Conservation (phyloP, 2,797 vertebrate species). For the Notolepis coatsorum region DNA sequence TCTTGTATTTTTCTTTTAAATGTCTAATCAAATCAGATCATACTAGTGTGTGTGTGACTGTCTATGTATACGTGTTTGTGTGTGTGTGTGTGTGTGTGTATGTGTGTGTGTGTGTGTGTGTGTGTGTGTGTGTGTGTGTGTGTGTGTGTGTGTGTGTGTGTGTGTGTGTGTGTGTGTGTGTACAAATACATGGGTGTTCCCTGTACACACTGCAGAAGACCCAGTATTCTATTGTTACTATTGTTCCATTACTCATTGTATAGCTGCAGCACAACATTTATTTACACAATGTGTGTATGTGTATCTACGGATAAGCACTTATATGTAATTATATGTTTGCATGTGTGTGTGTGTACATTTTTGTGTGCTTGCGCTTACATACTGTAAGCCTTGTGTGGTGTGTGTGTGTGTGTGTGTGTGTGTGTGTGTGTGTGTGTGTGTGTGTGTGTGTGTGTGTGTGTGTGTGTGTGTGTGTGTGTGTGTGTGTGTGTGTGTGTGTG, state of each 20-base stretch:
- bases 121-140: background rate
- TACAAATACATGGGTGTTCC: no score
- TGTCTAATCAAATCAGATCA: no score
- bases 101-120: slow-evolving; percentile 8
- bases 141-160: background rate
- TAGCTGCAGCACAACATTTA: background rate
- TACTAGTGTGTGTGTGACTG: background rate
- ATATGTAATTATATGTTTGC: no score
- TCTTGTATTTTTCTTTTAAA: no score
- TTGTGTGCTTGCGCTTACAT: no score
- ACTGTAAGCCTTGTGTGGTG: no score
- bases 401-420: slow-evolving; percentile 5
- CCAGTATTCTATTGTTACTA: slow-evolving; percentile 42
- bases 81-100: background rate
- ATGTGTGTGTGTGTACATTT: slow-evolving; percentile 1
- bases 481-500: background rate
- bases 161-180: background rate
- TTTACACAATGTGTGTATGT: slow-evolving; percentile 5
- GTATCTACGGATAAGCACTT: no score
- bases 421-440: background rate
- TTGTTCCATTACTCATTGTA: slow-evolving; percentile 10
- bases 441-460: slow-evolving; percentile 7
- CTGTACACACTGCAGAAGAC: slow-evolving; percentile 27
- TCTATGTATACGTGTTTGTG: no score
- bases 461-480: background rate